These are phyloP conservation scores for Cylas formicarius DNA, from an alignment of 1,140 invertebrate genomes.

Conservation along the genomic window DNA sequence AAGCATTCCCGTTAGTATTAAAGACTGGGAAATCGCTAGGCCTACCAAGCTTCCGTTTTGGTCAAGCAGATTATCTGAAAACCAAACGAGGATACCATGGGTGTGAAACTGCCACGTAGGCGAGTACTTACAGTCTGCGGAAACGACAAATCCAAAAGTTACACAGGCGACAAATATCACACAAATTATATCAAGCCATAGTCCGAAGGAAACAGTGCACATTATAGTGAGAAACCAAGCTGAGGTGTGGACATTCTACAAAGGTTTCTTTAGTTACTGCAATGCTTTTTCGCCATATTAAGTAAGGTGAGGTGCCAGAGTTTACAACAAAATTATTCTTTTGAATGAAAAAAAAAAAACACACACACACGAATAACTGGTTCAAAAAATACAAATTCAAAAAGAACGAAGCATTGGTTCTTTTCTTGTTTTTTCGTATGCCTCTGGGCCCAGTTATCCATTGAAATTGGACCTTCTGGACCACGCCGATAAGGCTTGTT, in stretches of 20 bases:
- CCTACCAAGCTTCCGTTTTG: constrained; percentile 59
- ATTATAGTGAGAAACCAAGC: constrained; percentile 62
- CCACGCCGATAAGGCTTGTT: too few relatives aligned
- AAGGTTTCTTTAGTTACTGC: too few relatives aligned
- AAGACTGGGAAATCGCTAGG: constrained; percentile 73
- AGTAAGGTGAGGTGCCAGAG: too few relatives aligned
- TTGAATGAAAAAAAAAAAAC: too few relatives aligned
- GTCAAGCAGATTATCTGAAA: not conserved
- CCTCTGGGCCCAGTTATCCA: too few relatives aligned
- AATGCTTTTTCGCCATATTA: too few relatives aligned
- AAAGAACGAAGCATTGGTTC: not conserved
- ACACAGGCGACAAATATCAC: constrained; percentile 59
- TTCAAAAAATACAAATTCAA: constrained; percentile 1
- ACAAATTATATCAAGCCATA: constrained; percentile 72
- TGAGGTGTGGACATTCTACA: constrained; percentile 29
- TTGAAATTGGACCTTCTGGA: too few relatives aligned
- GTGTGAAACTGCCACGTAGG: not conserved
- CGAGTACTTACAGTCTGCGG: constrained; percentile 28
- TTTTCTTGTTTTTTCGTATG: not conserved
- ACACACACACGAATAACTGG: too few relatives aligned
- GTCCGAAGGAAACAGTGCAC: constrained; percentile 68
- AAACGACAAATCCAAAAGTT: constrained; percentile 63
- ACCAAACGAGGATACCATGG: not conserved
- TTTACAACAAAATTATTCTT: too few relatives aligned
- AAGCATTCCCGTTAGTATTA: constrained; percentile 76